phyloP scores from a whole-genome alignment of 2,888 invertebrate species.

The Thera obeliscata region DNA sequence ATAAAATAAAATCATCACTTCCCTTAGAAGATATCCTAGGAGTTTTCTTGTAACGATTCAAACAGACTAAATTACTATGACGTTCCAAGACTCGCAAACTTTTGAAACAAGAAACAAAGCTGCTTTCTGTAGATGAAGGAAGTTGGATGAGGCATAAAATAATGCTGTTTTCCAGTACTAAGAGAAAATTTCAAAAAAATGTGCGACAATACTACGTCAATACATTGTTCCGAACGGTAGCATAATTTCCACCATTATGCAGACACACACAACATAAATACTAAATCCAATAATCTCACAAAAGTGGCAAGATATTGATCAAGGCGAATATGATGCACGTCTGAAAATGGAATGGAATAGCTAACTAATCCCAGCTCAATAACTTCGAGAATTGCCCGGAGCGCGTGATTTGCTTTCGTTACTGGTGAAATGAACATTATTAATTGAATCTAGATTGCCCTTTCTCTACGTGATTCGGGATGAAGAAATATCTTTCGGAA shows the following conservation, averaged over 20 bases:
- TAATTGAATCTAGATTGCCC: slow-evolving; percentile 39
- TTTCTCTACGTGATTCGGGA: slow-evolving; percentile 20
- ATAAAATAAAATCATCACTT: not conserved
- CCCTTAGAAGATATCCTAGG: not conserved
- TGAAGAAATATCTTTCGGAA: slow-evolving; percentile 9
- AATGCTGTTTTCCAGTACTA: not conserved
- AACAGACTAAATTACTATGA: not conserved
- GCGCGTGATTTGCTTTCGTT: slow-evolving; percentile 52
- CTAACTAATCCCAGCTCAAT: slow-evolving; percentile 48
- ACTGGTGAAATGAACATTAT: slow-evolving; percentile 47
- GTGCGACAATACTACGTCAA: not conserved
- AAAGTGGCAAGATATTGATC: slow-evolving; percentile 6
- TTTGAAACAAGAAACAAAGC: slow-evolving; percentile 4
- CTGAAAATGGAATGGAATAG: slow-evolving; percentile 33
- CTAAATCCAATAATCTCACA: slow-evolving; percentile 1
- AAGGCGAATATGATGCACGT: slow-evolving; percentile 28
- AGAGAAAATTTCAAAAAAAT: not conserved
- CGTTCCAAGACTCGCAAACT: not conserved
- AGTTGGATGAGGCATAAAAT: not conserved
- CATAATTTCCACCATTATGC: not conserved
- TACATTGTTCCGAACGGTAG: too few species aligned
- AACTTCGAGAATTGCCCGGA: slow-evolving; percentile 42
- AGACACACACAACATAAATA: slow-evolving; percentile 2
- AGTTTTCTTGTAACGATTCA: not conserved
- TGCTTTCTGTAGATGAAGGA: not conserved